phyloP scores from a whole-genome alignment of 2,113 vertebrate species.

The Lynx canadensis region DNA sequence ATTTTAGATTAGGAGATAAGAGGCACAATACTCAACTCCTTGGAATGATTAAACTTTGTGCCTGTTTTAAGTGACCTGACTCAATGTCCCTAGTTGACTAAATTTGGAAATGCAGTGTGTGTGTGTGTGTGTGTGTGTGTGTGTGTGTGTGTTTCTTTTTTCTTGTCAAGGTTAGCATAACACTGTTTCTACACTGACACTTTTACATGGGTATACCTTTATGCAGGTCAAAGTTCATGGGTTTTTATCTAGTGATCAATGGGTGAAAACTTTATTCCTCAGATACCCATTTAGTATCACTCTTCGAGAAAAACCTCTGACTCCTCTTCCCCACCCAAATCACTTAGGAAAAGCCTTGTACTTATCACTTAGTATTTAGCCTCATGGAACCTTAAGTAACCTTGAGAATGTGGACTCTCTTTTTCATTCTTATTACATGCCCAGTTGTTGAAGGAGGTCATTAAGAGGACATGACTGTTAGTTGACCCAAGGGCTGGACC shows the following conservation, averaged over 20 bases:
- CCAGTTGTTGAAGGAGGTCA: neutral
- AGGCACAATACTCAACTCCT: constrained; percentile 58
- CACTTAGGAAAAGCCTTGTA: neutral
- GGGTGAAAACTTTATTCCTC: neutral
- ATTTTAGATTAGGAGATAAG: constrained; percentile 77
- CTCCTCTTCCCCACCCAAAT: neutral
- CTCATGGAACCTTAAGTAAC: neutral
- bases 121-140: neutral
- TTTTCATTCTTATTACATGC: neutral
- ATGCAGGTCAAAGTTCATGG: neutral
- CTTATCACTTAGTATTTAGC: neutral
- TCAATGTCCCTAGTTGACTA: constrained; percentile 69
- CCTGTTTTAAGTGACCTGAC: constrained; percentile 64
- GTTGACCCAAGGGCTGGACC: neutral
- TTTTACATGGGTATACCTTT: neutral
- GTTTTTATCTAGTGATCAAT: neutral
- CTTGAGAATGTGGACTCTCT: neutral
- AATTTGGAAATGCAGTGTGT: constrained; percentile 61
- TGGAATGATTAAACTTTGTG: constrained; percentile 66
- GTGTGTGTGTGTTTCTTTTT: neutral
- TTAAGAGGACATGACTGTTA: neutral
- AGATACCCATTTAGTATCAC: neutral
- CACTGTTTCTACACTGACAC: neutral
- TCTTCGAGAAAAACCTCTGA: neutral
- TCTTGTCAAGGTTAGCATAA: constrained; percentile 10